Conservation (phyloP, 2,113 vertebrate species). For the Hiodon alosoides region DNA sequence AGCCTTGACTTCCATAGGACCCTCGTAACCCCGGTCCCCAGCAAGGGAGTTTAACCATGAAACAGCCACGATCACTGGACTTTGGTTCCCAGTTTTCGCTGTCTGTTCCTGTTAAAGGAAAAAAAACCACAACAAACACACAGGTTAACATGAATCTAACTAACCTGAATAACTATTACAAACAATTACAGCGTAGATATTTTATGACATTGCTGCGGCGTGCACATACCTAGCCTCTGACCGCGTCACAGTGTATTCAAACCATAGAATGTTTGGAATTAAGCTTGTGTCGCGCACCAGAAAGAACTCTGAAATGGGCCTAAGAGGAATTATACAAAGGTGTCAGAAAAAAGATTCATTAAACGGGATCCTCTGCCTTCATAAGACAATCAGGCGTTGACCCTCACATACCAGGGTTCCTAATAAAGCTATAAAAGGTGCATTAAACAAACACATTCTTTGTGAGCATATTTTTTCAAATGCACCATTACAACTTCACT, state of each 20-base stretch:
- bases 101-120: conserved; percentile 78
- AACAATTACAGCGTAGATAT: no score
- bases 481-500: no score
- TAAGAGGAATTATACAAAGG: conserved; percentile 33
- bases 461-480: no score
- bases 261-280: conserved; percentile 98
- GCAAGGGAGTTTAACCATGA: conserved; percentile 38
- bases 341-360: neutral
- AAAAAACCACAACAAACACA: conserved; percentile 10
- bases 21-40: no score
- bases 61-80: conserved; percentile 76
- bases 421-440: no score
- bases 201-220: neutral
- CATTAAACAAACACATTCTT: no score
- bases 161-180: no score
- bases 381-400: no score
- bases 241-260: conserved; percentile 97
- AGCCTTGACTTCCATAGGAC: no score
- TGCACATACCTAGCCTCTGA: conserved; percentile 88
- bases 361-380: neutral
- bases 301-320: conserved; percentile 96
- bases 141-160: neutral
- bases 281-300: conserved; percentile 96
- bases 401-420: no score
- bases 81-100: conserved; percentile 96